A percentile compares a stretch with the other conserved stretches of the same genome.
These are phyloP conservation scores for Archaeoteleia sp. DNA, from an alignment of 2,888 invertebrate species.

Conservation along the genomic window DNA sequence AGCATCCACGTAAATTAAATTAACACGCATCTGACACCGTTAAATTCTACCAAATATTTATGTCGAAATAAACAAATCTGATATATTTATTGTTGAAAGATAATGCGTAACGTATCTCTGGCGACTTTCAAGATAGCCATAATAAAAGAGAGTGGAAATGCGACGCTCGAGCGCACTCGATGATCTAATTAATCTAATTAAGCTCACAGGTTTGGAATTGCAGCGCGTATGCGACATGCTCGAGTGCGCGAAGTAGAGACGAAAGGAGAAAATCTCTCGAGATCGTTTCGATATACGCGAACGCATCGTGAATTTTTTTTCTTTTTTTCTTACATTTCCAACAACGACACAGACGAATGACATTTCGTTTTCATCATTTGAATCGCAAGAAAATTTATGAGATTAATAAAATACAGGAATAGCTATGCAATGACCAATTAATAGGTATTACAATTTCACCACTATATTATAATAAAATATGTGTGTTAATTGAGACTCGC, in stretches of 20 bases:
- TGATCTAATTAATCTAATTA: constrained; percentile 72
- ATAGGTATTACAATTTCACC: no score
- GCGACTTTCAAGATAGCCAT: constrained; percentile 34
- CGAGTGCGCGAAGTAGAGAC: constrained; percentile 39
- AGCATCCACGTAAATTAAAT: constrained; percentile 5
- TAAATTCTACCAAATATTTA: background rate
- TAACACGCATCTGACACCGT: background rate
- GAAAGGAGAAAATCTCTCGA: constrained; percentile 14
- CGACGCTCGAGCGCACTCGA: constrained; percentile 49
- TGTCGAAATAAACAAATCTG: no score
- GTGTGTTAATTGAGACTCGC: no score
- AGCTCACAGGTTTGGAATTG: constrained; percentile 57
- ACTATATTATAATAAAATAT: no score
- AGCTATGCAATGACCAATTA: no score
- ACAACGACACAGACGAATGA: background rate
- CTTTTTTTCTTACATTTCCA: constrained; percentile 10
- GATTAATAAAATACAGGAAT: constrained; percentile 18
- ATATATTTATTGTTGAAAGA: no score
- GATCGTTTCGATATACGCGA: constrained; percentile 25
- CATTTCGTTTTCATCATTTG: constrained; percentile 17
- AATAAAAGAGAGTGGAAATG: constrained; percentile 39
- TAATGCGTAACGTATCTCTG: constrained; percentile 33
- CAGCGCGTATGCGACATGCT: constrained; percentile 49
- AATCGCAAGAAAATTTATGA: constrained; percentile 28
- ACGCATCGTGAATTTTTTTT: constrained; percentile 29